phyloP scores from a whole-genome alignment of 1,140 invertebrate genomes.

The Bombus haemorrhoidalis region DNA sequence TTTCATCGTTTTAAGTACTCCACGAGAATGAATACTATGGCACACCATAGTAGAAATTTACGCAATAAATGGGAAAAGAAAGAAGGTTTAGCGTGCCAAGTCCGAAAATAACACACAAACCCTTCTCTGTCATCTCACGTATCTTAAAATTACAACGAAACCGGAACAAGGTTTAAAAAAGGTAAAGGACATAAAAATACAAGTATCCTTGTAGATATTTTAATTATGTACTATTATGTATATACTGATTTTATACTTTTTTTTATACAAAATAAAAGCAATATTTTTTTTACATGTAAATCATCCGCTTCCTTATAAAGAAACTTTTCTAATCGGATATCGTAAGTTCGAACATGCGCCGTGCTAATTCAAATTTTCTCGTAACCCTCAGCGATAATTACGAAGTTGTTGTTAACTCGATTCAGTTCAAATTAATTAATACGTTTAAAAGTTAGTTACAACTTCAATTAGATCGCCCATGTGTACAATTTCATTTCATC shows the following conservation, averaged over 20 bases:
- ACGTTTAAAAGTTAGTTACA: neutral
- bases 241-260: constrained; percentile 76
- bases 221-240: constrained; percentile 79
- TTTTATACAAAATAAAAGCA: constrained; percentile 77
- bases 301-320: neutral
- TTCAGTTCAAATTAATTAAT: neutral
- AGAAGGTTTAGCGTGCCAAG: constrained; percentile 34
- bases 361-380: neutral
- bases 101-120: neutral
- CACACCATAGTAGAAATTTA: neutral
- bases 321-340: neutral
- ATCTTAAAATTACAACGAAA: constrained; percentile 32
- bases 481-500: neutral
- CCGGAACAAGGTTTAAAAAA: constrained; percentile 28
- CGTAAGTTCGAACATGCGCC: neutral
- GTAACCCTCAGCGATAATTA: neutral
- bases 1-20: constrained; percentile 28
- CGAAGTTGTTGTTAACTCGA: neutral
- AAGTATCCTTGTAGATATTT: constrained; percentile 76
- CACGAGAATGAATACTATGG: neutral
- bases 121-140: constrained; percentile 44
- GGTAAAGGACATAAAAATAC: constrained; percentile 49
- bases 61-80: constrained; percentile 18
- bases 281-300: constrained; percentile 41
- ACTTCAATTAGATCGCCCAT: neutral